Conservation (phyloP, 2,888 invertebrate genomes). For the Hyppa rectilinea region DNA sequence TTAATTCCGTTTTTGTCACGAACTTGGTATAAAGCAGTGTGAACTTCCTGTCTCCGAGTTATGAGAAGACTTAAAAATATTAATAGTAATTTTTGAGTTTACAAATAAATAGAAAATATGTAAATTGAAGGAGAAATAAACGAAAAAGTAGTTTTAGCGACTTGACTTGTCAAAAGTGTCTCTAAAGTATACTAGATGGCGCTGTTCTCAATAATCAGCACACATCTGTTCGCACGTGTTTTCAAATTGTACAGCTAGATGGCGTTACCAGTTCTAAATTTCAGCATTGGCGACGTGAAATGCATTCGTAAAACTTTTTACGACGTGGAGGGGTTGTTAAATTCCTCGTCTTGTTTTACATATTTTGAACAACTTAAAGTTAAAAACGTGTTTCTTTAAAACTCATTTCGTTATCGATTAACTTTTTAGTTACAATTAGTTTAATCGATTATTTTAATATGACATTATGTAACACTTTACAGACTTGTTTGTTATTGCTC, state of each 20-base stretch:
- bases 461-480: constrained; percentile 11
- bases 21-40: neutral
- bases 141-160: accelerated
- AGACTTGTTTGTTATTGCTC: constrained; percentile 9
- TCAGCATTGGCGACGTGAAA: constrained; percentile 21
- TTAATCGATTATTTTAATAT: constrained; percentile 23
- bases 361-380: constrained; percentile 24
- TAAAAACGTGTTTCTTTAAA: neutral
- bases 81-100: accelerated
- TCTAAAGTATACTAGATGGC: constrained; percentile 37
- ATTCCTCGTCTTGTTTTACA: constrained; percentile 17
- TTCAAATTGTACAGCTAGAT: constrained; percentile 63
- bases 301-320: constrained; percentile 53
- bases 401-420: neutral
- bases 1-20: neutral
- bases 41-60: accelerated
- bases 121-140: neutral
- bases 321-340: constrained; percentile 47
- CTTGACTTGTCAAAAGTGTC: neutral
- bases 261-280: constrained; percentile 67
- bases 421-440: neutral
- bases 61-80: neutral
- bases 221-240: neutral
- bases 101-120: too few species aligned
- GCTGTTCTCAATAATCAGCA: constrained; percentile 30